Base-by-base conservation (phyloP, 2,888 invertebrate genomes). In the Xanthorhoe spadicearia region DNA sequence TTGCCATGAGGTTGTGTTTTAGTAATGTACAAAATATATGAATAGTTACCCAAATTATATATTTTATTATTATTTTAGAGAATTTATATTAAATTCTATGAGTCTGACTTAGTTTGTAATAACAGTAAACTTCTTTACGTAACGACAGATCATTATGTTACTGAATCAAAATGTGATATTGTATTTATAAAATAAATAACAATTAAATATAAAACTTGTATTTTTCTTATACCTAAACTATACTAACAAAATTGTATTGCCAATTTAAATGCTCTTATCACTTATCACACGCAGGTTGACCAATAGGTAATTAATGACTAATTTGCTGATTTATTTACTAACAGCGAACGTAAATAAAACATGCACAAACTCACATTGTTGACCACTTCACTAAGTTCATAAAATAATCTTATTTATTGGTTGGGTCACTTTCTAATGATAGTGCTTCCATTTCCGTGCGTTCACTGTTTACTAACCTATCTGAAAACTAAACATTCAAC, bases 1-100 rank as follows among this genome's bases (percentile, higher is more conserved):
- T 88, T 91, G 92, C 92, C 90, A 89, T 86, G 75, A 80, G 90
- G 91, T 92, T 92, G 92, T 92, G 90, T 92, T 89, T 90, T 89
- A 85, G 82, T 84, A 81, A 77, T 89, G 88, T 92, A 91, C 89
- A 91, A 90, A 89, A 90, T 86, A 84, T 80, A 82, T 70, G 84
- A 83, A 77, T 82, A 88, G 92, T 92, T 92, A 92, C 92, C 92
- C 86, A 87, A 88, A 89, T 83, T 85, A 83, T 84, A 74, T 82
- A 78, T 83, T 81, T 86, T 84, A 78, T 79, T 74, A 83, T 82
- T 61, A 66, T 82, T 84, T 83, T 59, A 83, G 83, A 85, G 86
- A 88, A 88, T 89, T 89, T 90, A 90, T 90, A 89, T 90, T 88
- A 87, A 90, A 90, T 90, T 91, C 89, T 88, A 86, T 84, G 87